A percentile compares a stretch with the other conserved stretches of the same genome.
Conservation (phyloP, 92 coral and sea anemone species). For the Heliopora coerulea region DNA sequence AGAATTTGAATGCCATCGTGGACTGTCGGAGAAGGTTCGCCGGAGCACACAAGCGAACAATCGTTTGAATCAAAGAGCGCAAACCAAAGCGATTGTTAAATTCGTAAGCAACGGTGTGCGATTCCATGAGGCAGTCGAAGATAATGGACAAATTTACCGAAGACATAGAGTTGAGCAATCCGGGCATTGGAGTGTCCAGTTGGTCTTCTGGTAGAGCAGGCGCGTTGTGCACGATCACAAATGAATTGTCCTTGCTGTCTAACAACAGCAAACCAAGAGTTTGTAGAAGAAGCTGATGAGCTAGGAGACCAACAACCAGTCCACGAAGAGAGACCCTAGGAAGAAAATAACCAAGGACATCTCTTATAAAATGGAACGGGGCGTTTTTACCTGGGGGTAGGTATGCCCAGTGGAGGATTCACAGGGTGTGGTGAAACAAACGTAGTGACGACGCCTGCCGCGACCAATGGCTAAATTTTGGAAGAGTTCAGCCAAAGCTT, state of each 20-base stretch:
- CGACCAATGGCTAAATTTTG: no score
- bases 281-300: constrained; percentile 93
- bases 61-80: constrained; percentile 88
- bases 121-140: constrained; percentile 97
- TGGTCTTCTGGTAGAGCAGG: constrained; percentile 53
- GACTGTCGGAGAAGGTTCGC: constrained; percentile 98
- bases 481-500: no score
- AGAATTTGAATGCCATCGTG: constrained; percentile 88
- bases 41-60: constrained; percentile 83
- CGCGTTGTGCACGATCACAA: constrained; percentile 52
- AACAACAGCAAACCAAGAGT: constrained; percentile 88
- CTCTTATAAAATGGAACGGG: no score
- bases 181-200: constrained; percentile 77
- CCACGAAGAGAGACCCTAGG: constrained; percentile 89
- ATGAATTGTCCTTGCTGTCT: constrained; percentile 61
- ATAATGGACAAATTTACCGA: constrained; percentile 92
- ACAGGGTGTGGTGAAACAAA: no score
- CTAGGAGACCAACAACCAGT: constrained; percentile 80
- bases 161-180: constrained; percentile 79
- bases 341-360: not conserved
- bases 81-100: constrained; percentile 93
- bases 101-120: constrained; percentile 95
- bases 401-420: no score
- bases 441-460: no score
- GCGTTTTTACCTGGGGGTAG: no score